A percentile compares a stretch with the other conserved stretches of the same genome.
Evolutionary conservation across 2,888 invertebrate species (phyloP).

Genomic region (Asteroscopus sphinx): DNA sequence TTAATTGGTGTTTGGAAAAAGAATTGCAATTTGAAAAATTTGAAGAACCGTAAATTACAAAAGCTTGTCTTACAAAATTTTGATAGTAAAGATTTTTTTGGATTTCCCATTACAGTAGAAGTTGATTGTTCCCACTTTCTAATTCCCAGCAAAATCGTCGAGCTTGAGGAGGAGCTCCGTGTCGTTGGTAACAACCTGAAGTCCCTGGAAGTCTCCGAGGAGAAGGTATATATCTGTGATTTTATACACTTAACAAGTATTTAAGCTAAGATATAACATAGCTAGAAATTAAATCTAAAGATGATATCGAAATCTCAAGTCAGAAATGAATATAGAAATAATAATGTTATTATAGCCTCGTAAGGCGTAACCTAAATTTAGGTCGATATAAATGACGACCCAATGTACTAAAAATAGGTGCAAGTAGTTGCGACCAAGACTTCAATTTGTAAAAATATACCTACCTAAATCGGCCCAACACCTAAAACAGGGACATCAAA

Average conservation of each 20-base stretch:
- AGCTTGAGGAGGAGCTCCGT: slow-evolving; percentile 99
- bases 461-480: no score
- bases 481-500: no score
- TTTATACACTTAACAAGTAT: slow-evolving; percentile 24
- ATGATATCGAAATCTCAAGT: slow-evolving; percentile 27
- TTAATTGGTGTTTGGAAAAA: slow-evolving; percentile 18
- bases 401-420: no score
- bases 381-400: no score
- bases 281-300: slow-evolving; percentile 20
- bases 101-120: slow-evolving; percentile 65
- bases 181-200: slow-evolving; percentile 99
- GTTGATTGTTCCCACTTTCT: slow-evolving; percentile 72
- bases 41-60: slow-evolving; percentile 13
- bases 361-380: no score
- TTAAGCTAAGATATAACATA: slow-evolving; percentile 18
- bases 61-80: background rate
- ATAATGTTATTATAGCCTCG: slow-evolving; percentile 4
- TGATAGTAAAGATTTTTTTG: background rate
- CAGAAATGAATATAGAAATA: background rate
- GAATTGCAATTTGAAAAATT: slow-evolving; percentile 12
- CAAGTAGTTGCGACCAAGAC: no score
- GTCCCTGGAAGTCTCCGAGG: slow-evolving; percentile 99
- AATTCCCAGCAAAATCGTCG: slow-evolving; percentile 98
- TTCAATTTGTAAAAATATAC: no score
- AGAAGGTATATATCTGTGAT: slow-evolving; percentile 94